Evolutionary conservation across 2,888 invertebrate genomes (phyloP), one percentile per base, ranked within the genome.

Genomic region (Diaphora mendica): DNA sequence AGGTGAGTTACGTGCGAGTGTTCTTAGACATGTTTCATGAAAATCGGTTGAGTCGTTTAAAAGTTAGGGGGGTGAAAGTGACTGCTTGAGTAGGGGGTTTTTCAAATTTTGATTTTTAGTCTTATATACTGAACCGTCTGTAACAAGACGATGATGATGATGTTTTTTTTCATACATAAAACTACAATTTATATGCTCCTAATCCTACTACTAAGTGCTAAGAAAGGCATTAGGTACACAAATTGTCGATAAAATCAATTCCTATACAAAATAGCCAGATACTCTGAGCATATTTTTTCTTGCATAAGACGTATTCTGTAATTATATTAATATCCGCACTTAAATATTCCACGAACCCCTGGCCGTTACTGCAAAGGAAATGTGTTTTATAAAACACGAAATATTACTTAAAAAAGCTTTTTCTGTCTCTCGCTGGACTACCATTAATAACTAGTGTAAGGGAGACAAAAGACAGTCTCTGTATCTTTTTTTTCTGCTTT

Each of bases 371-470:
- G 33, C 55, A 20, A 70, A 67, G 62, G 55, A 72, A 77, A 70
- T 42, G 64, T 73, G 70, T 76, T 76, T 75, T 71, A 71, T 59
- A 69, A 76, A 81, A 81, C 77, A 78, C 69, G 68, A 76, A 75
- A 79, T 78, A 64, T 75, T 64, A 82, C 77, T 79, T 74, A 71
- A 30, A 64, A 39, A 33, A 70, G 48, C n/a, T 76, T 77, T 75
- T 71, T 72, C 68, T 74, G 67, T 64, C 33, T 33, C 39, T 66
- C 39, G 68, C 73, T 70, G 62, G 30, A 26, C 42, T 35, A 33
- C n/a, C 65, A 73, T 73, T 73, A 75, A 76, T 75, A 67, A 78
- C 66, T 65, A 72, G 71, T 17, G n/a, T 7, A 20, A 77, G 17
- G 66, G 71, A 64, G 67, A 76, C 11, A 55, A 23, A 30, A 51